These are phyloP conservation scores for Invenusta paracnida DNA, from an alignment of 2,888 invertebrate species.

Conservation along the genomic window DNA sequence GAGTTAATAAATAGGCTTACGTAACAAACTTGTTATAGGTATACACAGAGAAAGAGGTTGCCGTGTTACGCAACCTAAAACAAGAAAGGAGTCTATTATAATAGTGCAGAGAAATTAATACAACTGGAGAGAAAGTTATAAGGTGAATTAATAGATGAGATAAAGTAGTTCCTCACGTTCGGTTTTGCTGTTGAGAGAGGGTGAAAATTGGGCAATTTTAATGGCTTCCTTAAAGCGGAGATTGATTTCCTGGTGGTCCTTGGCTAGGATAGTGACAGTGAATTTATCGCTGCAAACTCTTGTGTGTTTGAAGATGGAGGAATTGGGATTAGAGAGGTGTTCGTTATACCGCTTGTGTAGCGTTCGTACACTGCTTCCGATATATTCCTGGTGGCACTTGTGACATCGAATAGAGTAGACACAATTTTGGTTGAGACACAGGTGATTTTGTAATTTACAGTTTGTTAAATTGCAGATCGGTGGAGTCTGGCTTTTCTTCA, in stretches of 20 bases:
- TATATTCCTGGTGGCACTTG: conserved; percentile 23
- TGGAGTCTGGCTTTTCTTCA: too few relatives aligned
- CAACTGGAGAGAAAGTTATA: too few relatives aligned
- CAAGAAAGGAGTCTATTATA: too few relatives aligned
- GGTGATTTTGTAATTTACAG: not conserved
- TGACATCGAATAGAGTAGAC: not conserved
- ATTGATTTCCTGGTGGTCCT: not conserved
- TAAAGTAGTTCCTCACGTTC: not conserved
- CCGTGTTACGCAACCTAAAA: too few relatives aligned
- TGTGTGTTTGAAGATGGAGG: not conserved
- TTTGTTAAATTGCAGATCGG: too few relatives aligned
- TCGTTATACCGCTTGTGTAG: not conserved
- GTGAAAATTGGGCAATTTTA: conserved; percentile 2
- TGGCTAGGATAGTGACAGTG: not conserved
- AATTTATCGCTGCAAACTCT: conserved; percentile 6
- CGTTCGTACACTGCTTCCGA: not conserved
- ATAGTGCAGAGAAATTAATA: too few relatives aligned
- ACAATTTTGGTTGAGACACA: not conserved
- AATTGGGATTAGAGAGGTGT: not conserved
- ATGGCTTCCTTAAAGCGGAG: not conserved
- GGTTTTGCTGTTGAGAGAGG: conserved; percentile 18
- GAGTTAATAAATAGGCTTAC: too few relatives aligned
- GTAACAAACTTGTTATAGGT: too few relatives aligned
- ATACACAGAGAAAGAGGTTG: too few relatives aligned
- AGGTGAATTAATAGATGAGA: too few relatives aligned